Base-by-base conservation (phyloP, 2,888 invertebrate species). In the Ceriagrion tenellum region DNA sequence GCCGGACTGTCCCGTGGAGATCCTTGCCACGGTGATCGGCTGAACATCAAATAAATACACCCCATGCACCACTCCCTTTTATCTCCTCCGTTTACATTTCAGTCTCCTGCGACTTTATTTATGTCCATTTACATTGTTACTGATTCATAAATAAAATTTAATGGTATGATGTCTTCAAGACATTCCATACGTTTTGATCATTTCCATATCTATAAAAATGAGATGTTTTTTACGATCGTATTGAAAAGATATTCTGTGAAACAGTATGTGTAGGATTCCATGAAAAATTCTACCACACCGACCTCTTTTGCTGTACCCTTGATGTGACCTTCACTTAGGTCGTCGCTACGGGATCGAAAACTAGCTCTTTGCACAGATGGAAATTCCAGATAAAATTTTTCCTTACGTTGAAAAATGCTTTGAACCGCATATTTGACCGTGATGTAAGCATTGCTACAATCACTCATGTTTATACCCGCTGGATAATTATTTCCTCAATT, bases 401-500 rank as follows among this genome's bases (percentile, higher is more conserved):
- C 12, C 26, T 69, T 12, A 12, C n/a, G 12, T 12, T 69, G 69
- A 69, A n/a, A 69, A 69, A 59, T 59, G 59, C 20, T 47, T 47
- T 8, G 47, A 47, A 20, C 10, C 12, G 16, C 20, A 59, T 20
- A 35, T 81, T 81, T 18, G 35, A 10, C 0, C 81, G 30, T 35
- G 81, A 81, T 81, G 35, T 35, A 81, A 35, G 35, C 13, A 2
- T 35, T 81, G 30, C 35, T 16, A 8, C 35, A 35, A 35, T 81
- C 35, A 35, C n/a, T 13, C 16, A 18, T 35, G 16, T 35, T 81
- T 81, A 81, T 81, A 35, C 81, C 2, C 81, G 35, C 13, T n/a
- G n/a, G 81, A 35, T 81, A 81, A 81, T 81, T 16, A 35, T 81
- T 81, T 81, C 81, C 81, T 81, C 81, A 81, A 81, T 81, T 35